Percentiles rank a stretch among this genome's conserved stretches.
These are phyloP conservation scores for Noctua janthina DNA, from an alignment of 2,888 invertebrate species.

Conservation along the genomic window DNA sequence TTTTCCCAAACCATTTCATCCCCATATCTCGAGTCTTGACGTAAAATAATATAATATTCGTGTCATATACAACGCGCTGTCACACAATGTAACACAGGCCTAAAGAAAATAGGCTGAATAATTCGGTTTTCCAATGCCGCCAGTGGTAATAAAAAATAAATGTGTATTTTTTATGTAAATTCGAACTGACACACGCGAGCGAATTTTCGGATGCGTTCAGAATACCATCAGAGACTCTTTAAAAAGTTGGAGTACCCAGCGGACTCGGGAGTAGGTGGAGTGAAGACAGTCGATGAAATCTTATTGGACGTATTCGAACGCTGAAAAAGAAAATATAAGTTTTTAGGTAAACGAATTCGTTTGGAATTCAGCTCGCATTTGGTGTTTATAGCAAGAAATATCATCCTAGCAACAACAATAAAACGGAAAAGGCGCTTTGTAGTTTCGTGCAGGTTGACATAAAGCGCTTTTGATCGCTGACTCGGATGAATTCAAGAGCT, in stretches of 20 bases:
- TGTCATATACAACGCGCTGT: constrained; percentile 38
- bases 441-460: not conserved
- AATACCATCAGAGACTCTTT: constrained; percentile 87
- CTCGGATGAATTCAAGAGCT: constrained; percentile 7
- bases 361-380: constrained; percentile 1
- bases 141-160: constrained; percentile 44
- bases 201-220: constrained; percentile 61
- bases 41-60: constrained; percentile 57
- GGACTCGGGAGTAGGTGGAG: constrained; percentile 86
- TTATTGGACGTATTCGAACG: constrained; percentile 85
- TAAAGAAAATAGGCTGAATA: constrained; percentile 54
- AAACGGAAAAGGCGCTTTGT: constrained; percentile 37
- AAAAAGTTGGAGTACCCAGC: constrained; percentile 88
- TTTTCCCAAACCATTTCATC: constrained; percentile 49
- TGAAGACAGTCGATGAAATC: constrained; percentile 86
- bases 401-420: constrained; percentile 13
- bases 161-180: constrained; percentile 50
- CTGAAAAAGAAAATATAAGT: constrained; percentile 74
- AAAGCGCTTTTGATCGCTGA: constrained; percentile 24
- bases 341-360: not conserved
- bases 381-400: constrained; percentile 32
- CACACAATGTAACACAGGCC: constrained; percentile 44
- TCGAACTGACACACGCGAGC: constrained; percentile 75
- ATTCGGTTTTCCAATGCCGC: constrained; percentile 47
- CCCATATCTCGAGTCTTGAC: constrained; percentile 33